These are phyloP conservation scores for Ginglymostoma cirratum DNA, from an alignment of 2,113 vertebrate genomes.

Conservation along the genomic window DNA sequence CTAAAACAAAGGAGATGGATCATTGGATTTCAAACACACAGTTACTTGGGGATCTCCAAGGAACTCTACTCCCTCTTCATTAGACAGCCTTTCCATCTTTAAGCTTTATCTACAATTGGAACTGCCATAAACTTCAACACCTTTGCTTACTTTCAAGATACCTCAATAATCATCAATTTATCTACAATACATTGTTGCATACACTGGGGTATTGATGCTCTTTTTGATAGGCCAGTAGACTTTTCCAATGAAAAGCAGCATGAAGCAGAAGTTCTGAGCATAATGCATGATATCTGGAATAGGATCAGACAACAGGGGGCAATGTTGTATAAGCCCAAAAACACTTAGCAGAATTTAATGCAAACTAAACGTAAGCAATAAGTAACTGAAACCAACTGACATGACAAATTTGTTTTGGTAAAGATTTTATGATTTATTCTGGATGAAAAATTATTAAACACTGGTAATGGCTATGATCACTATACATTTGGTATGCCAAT, in stretches of 20 bases:
- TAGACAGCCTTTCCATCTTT: not conserved
- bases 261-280: not conserved
- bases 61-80: not conserved
- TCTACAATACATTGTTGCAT: not conserved
- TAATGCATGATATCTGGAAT: not conserved
- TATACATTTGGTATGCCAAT: not conserved
- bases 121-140: not conserved
- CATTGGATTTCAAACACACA: not conserved
- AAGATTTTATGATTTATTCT: not conserved
- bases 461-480: not conserved
- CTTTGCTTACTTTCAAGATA: not conserved
- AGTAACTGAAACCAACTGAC: not conserved
- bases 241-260: not conserved
- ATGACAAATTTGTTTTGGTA: not conserved
- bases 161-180: not conserved
- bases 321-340: not conserved
- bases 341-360: not conserved
- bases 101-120: not conserved
- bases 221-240: not conserved
- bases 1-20: not conserved
- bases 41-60: not conserved
- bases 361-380: not conserved
- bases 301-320: slow-evolving; percentile 1
- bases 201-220: not conserved
- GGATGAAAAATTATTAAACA: not conserved